phyloP scores from a whole-genome alignment of 2,888 invertebrate genomes.

The Cactoblastis cactorum region DNA sequence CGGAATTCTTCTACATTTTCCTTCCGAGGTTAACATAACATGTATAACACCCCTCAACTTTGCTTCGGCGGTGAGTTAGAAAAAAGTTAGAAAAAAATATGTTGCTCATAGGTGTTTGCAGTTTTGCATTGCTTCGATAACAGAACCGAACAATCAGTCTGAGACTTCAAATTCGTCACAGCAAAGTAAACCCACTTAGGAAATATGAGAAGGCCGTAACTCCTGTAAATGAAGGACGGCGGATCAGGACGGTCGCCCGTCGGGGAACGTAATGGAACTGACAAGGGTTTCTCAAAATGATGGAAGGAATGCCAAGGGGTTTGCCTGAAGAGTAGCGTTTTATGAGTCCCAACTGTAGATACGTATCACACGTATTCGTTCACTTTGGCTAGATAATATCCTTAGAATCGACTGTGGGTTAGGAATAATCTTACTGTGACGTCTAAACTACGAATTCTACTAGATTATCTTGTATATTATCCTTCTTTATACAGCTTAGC shows the following conservation, averaged over 20 bases:
- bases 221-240: constrained; percentile 67
- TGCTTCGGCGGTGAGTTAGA: no score
- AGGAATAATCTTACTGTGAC: constrained; percentile 6
- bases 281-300: constrained; percentile 74
- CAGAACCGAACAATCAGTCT: constrained; percentile 26
- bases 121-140: neutral
- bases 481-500: no score
- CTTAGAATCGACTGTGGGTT: neutral
- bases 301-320: constrained; percentile 66
- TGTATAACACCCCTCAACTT: no score
- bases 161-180: constrained; percentile 42
- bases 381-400: constrained; percentile 32
- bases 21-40: no score
- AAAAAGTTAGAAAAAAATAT: no score
- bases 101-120: neutral
- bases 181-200: constrained; percentile 55
- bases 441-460: neutral
- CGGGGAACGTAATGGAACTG: constrained; percentile 69
- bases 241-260: constrained; percentile 54
- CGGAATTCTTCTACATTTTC: no score
- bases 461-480: neutral
- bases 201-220: constrained; percentile 69
- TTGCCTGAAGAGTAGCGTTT: constrained; percentile 55
- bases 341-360: constrained; percentile 55
- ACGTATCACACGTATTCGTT: constrained; percentile 50